phyloP scores from a whole-genome alignment of 2,888 invertebrate species.

The Agrochola lychnidis region DNA sequence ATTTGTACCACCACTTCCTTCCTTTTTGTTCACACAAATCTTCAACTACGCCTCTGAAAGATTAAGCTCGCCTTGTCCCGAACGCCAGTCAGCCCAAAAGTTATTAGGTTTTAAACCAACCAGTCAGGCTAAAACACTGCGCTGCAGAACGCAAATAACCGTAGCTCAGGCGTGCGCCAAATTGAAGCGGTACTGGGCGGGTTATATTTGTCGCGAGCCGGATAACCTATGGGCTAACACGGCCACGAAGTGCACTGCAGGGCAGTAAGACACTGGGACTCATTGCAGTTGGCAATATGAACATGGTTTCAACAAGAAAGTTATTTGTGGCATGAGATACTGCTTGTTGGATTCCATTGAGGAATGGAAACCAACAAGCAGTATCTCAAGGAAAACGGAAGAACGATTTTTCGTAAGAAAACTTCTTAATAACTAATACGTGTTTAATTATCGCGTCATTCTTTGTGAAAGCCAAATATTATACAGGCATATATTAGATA shows the following conservation, averaged over 20 bases:
- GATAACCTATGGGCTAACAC: conserved; percentile 50
- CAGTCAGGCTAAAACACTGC: conserved; percentile 39
- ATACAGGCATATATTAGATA: background rate
- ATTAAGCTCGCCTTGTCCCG: background rate
- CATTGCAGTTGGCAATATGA: background rate
- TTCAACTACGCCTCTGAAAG: background rate
- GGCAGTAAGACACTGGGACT: conserved; percentile 17
- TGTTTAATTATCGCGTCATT: background rate
- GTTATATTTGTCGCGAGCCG: conserved; percentile 40
- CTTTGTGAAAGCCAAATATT: too few species aligned
- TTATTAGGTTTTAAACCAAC: conserved; percentile 23
- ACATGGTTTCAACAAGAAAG: conserved; percentile 20
- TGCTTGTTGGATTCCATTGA: too few species aligned
- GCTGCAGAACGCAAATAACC: conserved; percentile 48
- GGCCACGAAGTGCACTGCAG: conserved; percentile 20
- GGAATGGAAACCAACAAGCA: too few species aligned
- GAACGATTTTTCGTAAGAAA: background rate
- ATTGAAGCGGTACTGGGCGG: conserved; percentile 56
- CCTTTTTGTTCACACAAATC: background rate
- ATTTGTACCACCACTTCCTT: too few species aligned
- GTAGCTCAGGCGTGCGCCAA: conserved; percentile 40
- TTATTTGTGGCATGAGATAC: background rate
- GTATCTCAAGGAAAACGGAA: background rate
- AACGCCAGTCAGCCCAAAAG: conserved; percentile 2
- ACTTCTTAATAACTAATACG: background rate